Evolutionary conservation across 2,113 vertebrate genomes (phyloP).

Genomic region (Apodemus sylvaticus): DNA sequence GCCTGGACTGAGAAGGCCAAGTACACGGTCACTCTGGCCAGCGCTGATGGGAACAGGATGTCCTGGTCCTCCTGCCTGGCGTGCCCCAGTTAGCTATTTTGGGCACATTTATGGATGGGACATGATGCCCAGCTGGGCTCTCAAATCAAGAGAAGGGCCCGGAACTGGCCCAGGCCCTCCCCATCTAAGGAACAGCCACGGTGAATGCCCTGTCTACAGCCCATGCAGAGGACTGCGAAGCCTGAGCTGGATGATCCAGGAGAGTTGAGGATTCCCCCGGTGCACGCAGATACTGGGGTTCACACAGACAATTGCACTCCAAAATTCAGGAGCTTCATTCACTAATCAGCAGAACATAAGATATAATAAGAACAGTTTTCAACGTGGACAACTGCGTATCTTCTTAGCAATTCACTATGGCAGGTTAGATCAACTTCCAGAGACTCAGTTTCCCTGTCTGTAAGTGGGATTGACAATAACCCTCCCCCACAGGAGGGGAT

Average conservation of each 20-base stretch:
- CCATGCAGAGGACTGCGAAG: not conserved
- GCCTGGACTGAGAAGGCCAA: conserved; percentile 59
- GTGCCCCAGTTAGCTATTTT: conserved; percentile 61
- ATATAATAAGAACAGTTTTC: not conserved
- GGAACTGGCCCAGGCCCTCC: not conserved
- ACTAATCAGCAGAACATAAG: not conserved
- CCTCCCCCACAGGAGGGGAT: not conserved
- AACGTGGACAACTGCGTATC: not conserved
- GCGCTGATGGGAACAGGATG: conserved; percentile 76
- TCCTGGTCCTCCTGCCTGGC: conserved; percentile 71
- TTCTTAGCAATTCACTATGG: not conserved
- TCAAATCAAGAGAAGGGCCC: not conserved
- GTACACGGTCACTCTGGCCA: conserved; percentile 63
- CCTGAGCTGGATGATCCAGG: not conserved
- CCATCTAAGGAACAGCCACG: not conserved
- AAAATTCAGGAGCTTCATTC: not conserved
- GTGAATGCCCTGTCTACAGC: not conserved
- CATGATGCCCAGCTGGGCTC: conserved; percentile 63
- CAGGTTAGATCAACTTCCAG: not conserved
- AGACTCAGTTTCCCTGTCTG: not conserved
- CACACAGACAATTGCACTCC: not conserved
- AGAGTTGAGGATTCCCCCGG: not conserved
- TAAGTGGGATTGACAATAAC: not conserved
- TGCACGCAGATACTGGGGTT: too few species aligned
- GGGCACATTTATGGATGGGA: conserved; percentile 74